Base-by-base conservation (phyloP, 2,113 vertebrate species). In the Hippocampus zosterae region DNA sequence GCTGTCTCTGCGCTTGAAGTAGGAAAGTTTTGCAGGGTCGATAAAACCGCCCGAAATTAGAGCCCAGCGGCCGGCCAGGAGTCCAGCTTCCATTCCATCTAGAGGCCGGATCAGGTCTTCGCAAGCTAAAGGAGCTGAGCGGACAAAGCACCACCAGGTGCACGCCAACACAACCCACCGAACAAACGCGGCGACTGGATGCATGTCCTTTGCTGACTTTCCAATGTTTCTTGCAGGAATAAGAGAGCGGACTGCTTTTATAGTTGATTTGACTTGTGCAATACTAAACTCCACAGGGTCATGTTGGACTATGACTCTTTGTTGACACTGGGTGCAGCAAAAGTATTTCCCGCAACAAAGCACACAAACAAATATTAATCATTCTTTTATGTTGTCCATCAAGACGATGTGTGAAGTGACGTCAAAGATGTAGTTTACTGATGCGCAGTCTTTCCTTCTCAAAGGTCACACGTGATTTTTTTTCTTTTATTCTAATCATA, bases 101-200 rank as follows among this genome's bases (percentile, higher is more conserved):
- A 72, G 15, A 46, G 77, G 74, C 23, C n/a, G 41, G n/a, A 72
- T 5, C 33, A 79, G 27, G 0, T 81, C 42, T n/a, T 77, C 69
- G 46, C 84, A 81, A 50, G 16, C 11, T 3, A 66, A 66, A 40
- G 78, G 60, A 37, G 64, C 73, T 29, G 81, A 72, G 3, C 44
- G 42, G 60, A 63, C 71, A 61, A 48, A 33, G n/a, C 64, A 40
- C 37, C 56, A 5, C 19, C 70, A 61, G 52, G 41, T 59, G 44
- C 71, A 63, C 6, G 75, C 8, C 67, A 67, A 1, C 37, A 62
- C 42, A 21, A 16, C n/a, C 8, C 16, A 53, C 1, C 50, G 13
- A 46, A 21, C 41, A 40, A 74, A 67, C 75, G 70, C 72, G 19
- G 57, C 21, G 25, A 11, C 12, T 23, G 44, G 16, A 41, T 37